phyloP scores from a whole-genome alignment of 2,888 invertebrate species.

The Agriopis aurantiaria region DNA sequence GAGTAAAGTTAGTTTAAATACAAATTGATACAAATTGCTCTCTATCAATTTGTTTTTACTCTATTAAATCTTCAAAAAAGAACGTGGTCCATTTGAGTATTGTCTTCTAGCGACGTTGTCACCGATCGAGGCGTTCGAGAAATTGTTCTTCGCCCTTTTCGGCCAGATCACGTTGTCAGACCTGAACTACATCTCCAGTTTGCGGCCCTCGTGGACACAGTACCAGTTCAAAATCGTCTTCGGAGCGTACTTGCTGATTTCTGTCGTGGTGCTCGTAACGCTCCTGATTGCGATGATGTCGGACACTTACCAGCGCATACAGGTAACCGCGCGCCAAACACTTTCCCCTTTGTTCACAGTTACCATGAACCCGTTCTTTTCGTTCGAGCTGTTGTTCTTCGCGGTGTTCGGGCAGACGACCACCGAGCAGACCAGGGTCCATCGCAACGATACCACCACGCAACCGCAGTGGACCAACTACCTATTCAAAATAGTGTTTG shows the following conservation, averaged over 20 bases:
- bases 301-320: constrained; percentile 99
- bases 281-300: constrained; percentile 99
- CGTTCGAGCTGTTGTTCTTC: constrained; percentile 99
- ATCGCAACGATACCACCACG: constrained; percentile 87
- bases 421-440: constrained; percentile 90
- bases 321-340: constrained; percentile 90
- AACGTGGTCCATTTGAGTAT: constrained; percentile 79
- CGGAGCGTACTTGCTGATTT: constrained; percentile 99
- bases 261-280: constrained; percentile 98
- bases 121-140: constrained; percentile 97
- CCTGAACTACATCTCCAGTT: constrained; percentile 90
- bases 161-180: constrained; percentile 96
- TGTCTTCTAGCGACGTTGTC: constrained; percentile 92
- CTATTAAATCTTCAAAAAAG: constrained; percentile 47
- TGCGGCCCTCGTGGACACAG: constrained; percentile 93
- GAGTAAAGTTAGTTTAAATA: constrained; percentile 60
- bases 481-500: constrained; percentile 95
- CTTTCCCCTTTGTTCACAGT: constrained; percentile 90
- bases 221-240: constrained; percentile 96
- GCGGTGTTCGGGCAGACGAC: constrained; percentile 98
- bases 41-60: constrained; percentile 69
- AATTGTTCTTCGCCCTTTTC: constrained; percentile 99
- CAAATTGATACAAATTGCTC: constrained; percentile 62
- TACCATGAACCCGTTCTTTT: constrained; percentile 95
- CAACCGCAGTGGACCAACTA: constrained; percentile 95